Conservation (phyloP, 2,797 vertebrate genomes). For the Tangara arthus region DNA sequence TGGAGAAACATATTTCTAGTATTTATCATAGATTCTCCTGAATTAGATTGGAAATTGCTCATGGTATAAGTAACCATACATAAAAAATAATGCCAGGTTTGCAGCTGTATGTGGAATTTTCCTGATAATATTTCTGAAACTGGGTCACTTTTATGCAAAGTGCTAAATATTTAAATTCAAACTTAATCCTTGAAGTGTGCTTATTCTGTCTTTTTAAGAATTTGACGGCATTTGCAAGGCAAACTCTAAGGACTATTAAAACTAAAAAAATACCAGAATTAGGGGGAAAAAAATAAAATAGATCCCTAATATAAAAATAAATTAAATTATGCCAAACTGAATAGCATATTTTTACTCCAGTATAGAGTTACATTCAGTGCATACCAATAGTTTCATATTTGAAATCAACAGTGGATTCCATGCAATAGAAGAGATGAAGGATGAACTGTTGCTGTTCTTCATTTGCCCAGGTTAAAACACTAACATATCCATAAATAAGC, state of each 20-base stretch:
- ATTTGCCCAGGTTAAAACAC: neutral
- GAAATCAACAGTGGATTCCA: neutral
- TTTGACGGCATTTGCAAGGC: neutral
- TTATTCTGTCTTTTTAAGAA: slow-evolving; percentile 36
- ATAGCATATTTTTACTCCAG: neutral
- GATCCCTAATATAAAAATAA: neutral
- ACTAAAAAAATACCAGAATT: neutral
- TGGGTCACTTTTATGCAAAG: slow-evolving; percentile 10
- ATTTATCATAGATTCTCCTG: neutral
- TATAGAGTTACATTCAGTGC: neutral
- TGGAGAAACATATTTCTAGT: neutral
- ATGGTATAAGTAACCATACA: neutral
- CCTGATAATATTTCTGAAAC: slow-evolving; percentile 21
- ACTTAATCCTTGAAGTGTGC: slow-evolving; percentile 29
- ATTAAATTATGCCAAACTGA: neutral
- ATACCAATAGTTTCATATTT: neutral
- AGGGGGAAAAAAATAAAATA: neutral
- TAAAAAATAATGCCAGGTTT: neutral
- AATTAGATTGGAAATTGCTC: neutral
- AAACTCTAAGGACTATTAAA: neutral
- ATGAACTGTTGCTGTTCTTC: neutral
- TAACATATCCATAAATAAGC: neutral
- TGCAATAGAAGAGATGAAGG: neutral
- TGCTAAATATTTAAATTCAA: slow-evolving; percentile 39
- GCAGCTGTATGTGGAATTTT: neutral